These are phyloP conservation scores for Pandemis heparana DNA, from an alignment of 2,888 invertebrate species.

Conservation along the genomic window DNA sequence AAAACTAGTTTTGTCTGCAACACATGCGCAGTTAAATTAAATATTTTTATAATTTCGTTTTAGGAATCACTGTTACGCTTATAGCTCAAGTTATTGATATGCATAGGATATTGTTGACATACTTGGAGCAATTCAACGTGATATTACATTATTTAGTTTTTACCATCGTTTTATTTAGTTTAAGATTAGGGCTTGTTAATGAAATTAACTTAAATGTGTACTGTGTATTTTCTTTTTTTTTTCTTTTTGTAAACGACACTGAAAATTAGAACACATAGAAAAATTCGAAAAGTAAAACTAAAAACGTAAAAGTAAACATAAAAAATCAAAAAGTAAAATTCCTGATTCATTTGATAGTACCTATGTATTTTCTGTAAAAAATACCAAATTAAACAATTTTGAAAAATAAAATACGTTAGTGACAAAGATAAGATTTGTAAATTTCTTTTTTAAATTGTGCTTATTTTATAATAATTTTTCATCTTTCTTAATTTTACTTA, in stretches of 20 bases:
- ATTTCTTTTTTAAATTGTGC: no score
- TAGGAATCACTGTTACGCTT: conserved; percentile 34
- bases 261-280: no score
- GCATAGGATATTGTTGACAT: conserved; percentile 39
- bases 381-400: no score
- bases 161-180: neutral
- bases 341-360: no score
- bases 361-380: no score
- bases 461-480: no score
- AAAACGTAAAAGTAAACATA: no score
- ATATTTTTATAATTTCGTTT: conserved; percentile 22
- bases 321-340: no score
- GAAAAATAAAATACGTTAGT: no score
- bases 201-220: neutral
- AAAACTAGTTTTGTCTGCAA: neutral
- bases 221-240: neutral
- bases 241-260: neutral
- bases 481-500: no score
- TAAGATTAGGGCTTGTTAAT: conserved; percentile 7
- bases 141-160: conserved; percentile 45
- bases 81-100: conserved; percentile 45
- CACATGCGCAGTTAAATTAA: neutral
- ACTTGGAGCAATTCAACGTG: conserved; percentile 43
- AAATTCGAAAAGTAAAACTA: no score
- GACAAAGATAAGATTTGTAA: no score